A percentile compares a stretch with the other conserved stretches of the same genome.
phyloP scores from a whole-genome alignment of 2,797 vertebrate species.

The Argentina silus region DNA sequence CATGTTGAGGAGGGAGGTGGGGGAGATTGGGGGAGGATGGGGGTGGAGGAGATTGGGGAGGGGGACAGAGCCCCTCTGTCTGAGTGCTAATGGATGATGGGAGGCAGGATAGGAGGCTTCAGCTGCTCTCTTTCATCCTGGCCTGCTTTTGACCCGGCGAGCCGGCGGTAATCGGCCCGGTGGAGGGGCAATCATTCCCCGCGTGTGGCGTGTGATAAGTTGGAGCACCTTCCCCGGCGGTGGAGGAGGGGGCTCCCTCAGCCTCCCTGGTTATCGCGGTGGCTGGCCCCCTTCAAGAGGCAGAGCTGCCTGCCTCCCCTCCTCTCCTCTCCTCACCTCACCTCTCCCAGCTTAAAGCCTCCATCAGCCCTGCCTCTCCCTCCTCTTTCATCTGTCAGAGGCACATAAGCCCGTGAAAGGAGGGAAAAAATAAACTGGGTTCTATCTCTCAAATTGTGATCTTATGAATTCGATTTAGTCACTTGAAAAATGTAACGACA shows the following conservation, averaged over 20 bases:
- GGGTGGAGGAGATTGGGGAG: constrained; percentile 20
- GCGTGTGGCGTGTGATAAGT: constrained; percentile 99
- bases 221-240: constrained; percentile 91
- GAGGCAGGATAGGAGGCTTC: constrained; percentile 91
- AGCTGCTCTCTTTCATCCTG: constrained; percentile 92
- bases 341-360: constrained; percentile 84
- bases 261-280: constrained; percentile 89
- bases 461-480: constrained; percentile 96
- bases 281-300: constrained; percentile 90
- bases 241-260: constrained; percentile 84
- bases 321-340: constrained; percentile 68
- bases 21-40: constrained; percentile 35
- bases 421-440: constrained; percentile 76
- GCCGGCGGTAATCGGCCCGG: constrained; percentile 93
- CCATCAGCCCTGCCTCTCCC: constrained; percentile 91
- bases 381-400: constrained; percentile 97
- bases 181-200: constrained; percentile 96
- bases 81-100: constrained; percentile 90
- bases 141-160: constrained; percentile 92
- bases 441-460: constrained; percentile 94
- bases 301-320: constrained; percentile 72
- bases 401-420: constrained; percentile 92
- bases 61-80: constrained; percentile 76
- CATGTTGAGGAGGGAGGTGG: constrained; percentile 63
- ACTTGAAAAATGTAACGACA: constrained; percentile 84